Percentiles rank a stretch among this genome's conserved stretches.
Conservation (phyloP, 2,113 vertebrate species). For the Aythya baeri region DNA sequence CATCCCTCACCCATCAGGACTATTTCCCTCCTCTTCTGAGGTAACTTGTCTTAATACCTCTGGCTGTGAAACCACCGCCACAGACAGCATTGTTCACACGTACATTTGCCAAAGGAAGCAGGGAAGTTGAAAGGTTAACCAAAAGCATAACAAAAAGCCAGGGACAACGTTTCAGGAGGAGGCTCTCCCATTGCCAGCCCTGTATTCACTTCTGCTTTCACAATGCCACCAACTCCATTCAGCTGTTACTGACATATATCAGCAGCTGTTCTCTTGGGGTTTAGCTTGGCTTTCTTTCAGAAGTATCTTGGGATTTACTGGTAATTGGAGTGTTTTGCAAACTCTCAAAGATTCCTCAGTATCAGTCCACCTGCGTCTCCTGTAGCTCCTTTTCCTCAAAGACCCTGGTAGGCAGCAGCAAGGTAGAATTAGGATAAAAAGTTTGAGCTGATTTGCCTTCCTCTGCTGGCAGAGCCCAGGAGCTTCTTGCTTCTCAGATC, state of each 20-base stretch:
- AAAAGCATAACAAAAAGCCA: background rate
- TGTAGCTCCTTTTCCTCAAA: slow-evolving; percentile 35
- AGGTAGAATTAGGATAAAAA: background rate
- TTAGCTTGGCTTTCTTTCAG: slow-evolving; percentile 49
- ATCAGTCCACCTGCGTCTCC: slow-evolving; percentile 29
- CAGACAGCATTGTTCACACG: background rate
- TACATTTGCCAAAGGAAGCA: background rate
- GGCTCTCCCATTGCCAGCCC: background rate
- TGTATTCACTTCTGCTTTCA: background rate
- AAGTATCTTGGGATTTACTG: slow-evolving; percentile 36
- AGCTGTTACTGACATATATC: slow-evolving; percentile 29
- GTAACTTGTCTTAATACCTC: background rate
- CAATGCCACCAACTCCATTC: slow-evolving; percentile 20
- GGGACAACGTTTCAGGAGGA: background rate
- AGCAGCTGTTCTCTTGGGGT: background rate
- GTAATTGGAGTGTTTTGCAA: slow-evolving; percentile 69
- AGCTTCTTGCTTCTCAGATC: slow-evolving; percentile 16
- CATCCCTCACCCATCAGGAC: background rate
- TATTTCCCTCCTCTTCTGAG: background rate
- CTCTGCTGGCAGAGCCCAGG: background rate
- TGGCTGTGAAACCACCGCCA: background rate
- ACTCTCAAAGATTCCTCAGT: slow-evolving; percentile 52
- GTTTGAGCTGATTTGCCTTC: slow-evolving; percentile 9
- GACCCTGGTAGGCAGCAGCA: background rate
- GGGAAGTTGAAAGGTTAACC: background rate